Percentiles rank a stretch among this genome's conserved stretches.
Conservation (phyloP, 2,888 invertebrate genomes). For the Aquatica leii region DNA sequence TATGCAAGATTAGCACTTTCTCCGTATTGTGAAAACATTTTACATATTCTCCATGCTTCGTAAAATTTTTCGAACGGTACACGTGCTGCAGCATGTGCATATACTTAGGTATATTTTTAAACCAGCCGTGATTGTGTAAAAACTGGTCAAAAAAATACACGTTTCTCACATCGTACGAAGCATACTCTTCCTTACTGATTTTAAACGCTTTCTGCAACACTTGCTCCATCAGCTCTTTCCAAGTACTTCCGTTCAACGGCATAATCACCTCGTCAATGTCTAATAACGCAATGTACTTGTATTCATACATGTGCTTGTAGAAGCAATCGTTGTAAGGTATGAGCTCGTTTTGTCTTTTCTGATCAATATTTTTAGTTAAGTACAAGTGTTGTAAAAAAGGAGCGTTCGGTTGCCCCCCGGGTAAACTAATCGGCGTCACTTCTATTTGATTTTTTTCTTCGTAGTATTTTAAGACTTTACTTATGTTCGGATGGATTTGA, state of each 20-base stretch:
- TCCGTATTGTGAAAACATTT: conserved; percentile 95
- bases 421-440: conserved; percentile 80
- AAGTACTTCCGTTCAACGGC: conserved; percentile 76
- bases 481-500: conserved; percentile 86
- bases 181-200: conserved; percentile 73
- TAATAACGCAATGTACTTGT: conserved; percentile 82
- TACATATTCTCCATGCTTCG: conserved; percentile 91
- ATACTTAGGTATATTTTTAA: conserved; percentile 79
- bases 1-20: conserved; percentile 87
- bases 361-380: conserved; percentile 82
- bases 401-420: conserved; percentile 85
- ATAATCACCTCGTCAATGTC: conserved; percentile 61
- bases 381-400: conserved; percentile 84
- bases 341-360: conserved; percentile 89
- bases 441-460: conserved; percentile 61
- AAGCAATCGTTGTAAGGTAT: conserved; percentile 94
- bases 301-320: conserved; percentile 85
- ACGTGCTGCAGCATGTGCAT: conserved; percentile 96
- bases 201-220: conserved; percentile 71
- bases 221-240: conserved; percentile 80
- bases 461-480: conserved; percentile 69
- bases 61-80: conserved; percentile 88
- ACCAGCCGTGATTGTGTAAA: conserved; percentile 78
- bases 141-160: conserved; percentile 91
- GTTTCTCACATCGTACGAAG: conserved; percentile 87